phyloP scores from a whole-genome alignment of 2,888 invertebrate species.

The Achlya flavicornis region DNA sequence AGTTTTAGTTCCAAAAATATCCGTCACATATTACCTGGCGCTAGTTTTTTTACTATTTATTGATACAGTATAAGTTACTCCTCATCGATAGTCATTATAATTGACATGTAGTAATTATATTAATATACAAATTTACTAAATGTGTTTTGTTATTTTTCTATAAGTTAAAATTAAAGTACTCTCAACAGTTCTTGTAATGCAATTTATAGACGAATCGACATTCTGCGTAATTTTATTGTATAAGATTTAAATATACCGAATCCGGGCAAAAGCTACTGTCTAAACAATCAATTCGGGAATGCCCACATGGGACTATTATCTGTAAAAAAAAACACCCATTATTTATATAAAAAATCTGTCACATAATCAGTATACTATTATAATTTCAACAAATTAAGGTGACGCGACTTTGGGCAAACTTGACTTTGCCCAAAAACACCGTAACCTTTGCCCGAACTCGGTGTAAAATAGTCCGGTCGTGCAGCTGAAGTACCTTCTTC shows the following conservation, averaged over 20 bases:
- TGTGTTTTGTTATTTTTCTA: slow-evolving; percentile 2
- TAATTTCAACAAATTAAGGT: background rate
- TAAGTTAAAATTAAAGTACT: background rate
- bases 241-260: background rate
- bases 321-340: background rate
- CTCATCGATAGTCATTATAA: background rate
- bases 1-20: background rate
- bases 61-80: background rate
- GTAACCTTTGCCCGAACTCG: slow-evolving; percentile 7
- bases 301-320: too few relatives aligned
- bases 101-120: background rate
- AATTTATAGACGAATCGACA: background rate
- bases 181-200: background rate
- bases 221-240: slow-evolving; percentile 2
- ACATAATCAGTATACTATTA: background rate
- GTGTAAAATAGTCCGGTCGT: background rate
- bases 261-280: slow-evolving; percentile 4
- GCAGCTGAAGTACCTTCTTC: slow-evolving; percentile 5
- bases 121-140: background rate
- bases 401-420: background rate
- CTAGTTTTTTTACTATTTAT: background rate
- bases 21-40: background rate
- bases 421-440: background rate
- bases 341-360: background rate
- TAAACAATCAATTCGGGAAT: background rate